Base-by-base conservation (phyloP, 53 echinoderm and acorn worm species). In the Holothuria leucospilota region DNA sequence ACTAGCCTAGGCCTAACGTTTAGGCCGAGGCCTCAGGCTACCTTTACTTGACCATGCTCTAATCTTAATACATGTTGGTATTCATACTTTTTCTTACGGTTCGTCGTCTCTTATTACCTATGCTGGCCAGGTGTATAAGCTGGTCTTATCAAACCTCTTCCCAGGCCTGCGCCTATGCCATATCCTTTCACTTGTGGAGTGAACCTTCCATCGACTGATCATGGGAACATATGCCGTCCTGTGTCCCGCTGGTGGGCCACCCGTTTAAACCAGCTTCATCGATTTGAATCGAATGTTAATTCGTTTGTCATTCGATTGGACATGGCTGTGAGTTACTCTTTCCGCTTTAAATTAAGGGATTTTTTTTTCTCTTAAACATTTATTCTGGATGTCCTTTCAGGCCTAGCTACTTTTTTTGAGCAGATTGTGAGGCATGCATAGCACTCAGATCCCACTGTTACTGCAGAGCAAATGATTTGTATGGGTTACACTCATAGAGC, bases 231-330 rank as follows among this genome's bases (percentile, higher is more conserved):
- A 80, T 15, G 62, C 38, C 11, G 60, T 80, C n/a, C 38, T 80
- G 80, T n/a, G n/a, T 21, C n/a, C n/a, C 4, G 88, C 49, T 39
- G 81, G 81, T 68, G 69, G 81, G 30, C 87, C 90, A 39, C 96
- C 96, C 41, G 94, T 92, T 90, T 92, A 78, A 96, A 96, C 90
- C 92, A 96, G 84, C n/a, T n/a, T 92, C 92, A 88, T 96, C 92
- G 71, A 96, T 96, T 51, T 96, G 92, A n/a, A 65, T 94, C 94
- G 68, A 96, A 94, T 29, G 94, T 85, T 41, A 94, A 58, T 30
- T 96, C 96, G 52, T 90, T 84, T 4, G 96, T 90, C 81, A 94
- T n/a, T 6, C 87, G 80, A 51, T 84, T 84, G 80, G 87, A 77
- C 62, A 75, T 77, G 84, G 20, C 80, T 9, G 23, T 34, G 3